A percentile compares a stretch with the other conserved stretches of the same genome.
Evolutionary conservation across 2,797 vertebrate species (phyloP).

Genomic region (Euphonia xanthogaster): DNA sequence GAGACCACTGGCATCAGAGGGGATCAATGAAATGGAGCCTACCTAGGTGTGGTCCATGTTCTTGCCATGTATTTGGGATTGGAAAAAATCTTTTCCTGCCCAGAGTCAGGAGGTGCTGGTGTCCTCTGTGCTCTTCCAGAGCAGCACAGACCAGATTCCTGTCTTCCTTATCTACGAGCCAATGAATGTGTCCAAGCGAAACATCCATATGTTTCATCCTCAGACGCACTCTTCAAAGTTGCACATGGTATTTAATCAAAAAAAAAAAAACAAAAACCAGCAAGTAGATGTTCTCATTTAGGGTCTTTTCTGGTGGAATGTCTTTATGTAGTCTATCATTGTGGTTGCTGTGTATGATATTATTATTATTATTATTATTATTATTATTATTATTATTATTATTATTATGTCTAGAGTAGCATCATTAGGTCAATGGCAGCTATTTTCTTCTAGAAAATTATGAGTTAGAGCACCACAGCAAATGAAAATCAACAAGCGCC

Average conservation of each 20-base stretch:
- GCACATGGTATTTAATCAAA: not conserved
- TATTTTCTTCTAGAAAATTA: conserved; percentile 57
- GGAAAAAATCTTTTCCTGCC: not conserved
- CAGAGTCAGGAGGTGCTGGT: not conserved
- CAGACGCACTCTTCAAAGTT: not conserved
- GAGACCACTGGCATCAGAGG: not conserved
- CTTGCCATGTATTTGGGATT: not conserved
- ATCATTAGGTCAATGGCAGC: conserved; percentile 23
- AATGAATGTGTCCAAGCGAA: not conserved
- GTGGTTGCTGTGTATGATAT: not conserved
- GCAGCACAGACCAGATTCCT: not conserved
- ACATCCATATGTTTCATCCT: not conserved
- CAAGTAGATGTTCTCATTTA: not conserved
- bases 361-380: not conserved
- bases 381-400: not conserved
- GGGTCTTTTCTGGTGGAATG: not conserved
- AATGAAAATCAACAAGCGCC: conserved; percentile 52
- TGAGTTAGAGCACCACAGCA: conserved; percentile 39
- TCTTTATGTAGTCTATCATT: not conserved
- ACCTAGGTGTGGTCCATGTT: not conserved
- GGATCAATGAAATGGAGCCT: not conserved
- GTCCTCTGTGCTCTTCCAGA: not conserved
- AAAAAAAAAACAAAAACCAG: not conserved
- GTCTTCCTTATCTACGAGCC: not conserved
- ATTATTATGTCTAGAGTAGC: not conserved